Conservation (phyloP, 1,140 invertebrate species). For the Parapsyche elsis region DNA sequence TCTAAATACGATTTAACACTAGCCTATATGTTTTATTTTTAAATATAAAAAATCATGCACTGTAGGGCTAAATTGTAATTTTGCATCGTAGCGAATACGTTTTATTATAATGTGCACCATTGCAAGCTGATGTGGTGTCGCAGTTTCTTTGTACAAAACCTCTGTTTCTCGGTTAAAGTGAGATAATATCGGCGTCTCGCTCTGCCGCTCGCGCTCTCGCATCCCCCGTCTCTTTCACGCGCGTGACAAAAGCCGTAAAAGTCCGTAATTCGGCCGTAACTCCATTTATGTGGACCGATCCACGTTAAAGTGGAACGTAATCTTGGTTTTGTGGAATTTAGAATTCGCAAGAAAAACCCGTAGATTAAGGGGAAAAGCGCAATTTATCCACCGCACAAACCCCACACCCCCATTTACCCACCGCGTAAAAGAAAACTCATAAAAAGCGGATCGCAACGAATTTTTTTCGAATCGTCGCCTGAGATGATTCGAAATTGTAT, state of each 20-base stretch:
- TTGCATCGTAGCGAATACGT: no score
- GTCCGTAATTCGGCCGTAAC: slow-evolving; percentile 48
- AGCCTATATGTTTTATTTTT: no score
- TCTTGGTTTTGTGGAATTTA: slow-evolving; percentile 49
- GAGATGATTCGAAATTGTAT: not conserved
- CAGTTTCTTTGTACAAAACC: slow-evolving; percentile 43
- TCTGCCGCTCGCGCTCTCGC: not conserved
- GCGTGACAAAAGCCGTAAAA: slow-evolving; percentile 46
- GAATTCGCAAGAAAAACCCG: slow-evolving; percentile 42
- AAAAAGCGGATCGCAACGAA: not conserved
- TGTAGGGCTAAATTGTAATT: no score
- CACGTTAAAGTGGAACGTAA: slow-evolving; percentile 46
- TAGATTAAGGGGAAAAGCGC: slow-evolving; percentile 32
- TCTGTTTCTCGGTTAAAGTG: slow-evolving; percentile 52
- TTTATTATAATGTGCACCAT: not conserved
- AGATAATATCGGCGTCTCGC: slow-evolving; percentile 39
- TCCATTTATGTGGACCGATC: slow-evolving; percentile 52
- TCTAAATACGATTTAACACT: no score
- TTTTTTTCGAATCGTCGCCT: slow-evolving; percentile 7
- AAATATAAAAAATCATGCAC: no score
- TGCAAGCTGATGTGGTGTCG: slow-evolving; percentile 7
- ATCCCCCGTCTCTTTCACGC: slow-evolving; percentile 23
- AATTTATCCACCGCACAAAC: slow-evolving; percentile 9
- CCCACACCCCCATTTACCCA: not conserved
- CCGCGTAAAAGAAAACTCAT: slow-evolving; percentile 2